These are phyloP conservation scores for Centrocercus urophasianus DNA, from an alignment of 2,113 vertebrate species.

Conservation along the genomic window DNA sequence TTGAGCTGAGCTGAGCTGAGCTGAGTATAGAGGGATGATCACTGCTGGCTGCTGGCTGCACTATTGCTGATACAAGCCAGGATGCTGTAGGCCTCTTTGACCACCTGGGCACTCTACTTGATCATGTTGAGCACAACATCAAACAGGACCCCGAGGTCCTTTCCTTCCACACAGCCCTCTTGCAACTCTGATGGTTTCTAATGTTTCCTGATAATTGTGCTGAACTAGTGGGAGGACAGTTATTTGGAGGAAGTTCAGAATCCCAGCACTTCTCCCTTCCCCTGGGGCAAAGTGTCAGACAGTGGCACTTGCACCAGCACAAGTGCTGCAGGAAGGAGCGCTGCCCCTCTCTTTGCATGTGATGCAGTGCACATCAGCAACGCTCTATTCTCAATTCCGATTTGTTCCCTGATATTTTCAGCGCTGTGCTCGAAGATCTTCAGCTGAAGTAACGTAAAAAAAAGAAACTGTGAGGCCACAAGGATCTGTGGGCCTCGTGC, in stretches of 20 bases:
- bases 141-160: too few relatives aligned
- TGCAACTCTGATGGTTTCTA: not conserved
- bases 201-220: not conserved
- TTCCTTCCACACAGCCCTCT: too few relatives aligned
- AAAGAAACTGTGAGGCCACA: not conserved
- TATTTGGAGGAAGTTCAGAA: not conserved
- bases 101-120: too few relatives aligned
- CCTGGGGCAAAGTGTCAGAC: not conserved
- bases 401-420: not conserved
- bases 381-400: not conserved
- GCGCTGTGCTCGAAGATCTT: not conserved
- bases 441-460: not conserved
- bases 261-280: not conserved
- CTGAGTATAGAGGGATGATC: too few relatives aligned
- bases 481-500: not conserved
- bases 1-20: too few relatives aligned
- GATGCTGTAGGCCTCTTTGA: too few relatives aligned
- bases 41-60: too few relatives aligned
- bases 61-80: too few relatives aligned
- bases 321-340: not conserved
- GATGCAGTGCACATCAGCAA: not conserved
- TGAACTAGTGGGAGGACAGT: not conserved
- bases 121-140: too few relatives aligned
- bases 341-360: not conserved
- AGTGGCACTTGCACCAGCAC: not conserved